These are phyloP conservation scores for Cephus rjabovi DNA, from an alignment of 2,888 invertebrate genomes.

Conservation along the genomic window DNA sequence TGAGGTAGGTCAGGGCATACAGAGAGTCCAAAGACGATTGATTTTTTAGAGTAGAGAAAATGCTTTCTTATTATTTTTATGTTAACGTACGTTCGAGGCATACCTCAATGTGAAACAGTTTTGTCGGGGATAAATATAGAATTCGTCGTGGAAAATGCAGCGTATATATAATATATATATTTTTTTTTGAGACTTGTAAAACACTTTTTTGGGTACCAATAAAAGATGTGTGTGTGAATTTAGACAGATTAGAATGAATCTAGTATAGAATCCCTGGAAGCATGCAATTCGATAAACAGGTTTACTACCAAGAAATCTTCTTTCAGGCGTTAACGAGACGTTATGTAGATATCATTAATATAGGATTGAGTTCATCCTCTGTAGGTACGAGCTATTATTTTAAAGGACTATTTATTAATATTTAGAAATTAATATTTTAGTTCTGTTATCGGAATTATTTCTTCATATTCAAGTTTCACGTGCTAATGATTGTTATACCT, in stretches of 20 bases:
- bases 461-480: neutral
- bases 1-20: constrained; percentile 17
- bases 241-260: neutral
- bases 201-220: no score
- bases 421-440: neutral
- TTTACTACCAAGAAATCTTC: neutral
- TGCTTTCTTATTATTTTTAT: neutral
- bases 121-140: neutral
- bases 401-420: neutral
- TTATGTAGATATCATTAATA: neutral
- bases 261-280: neutral
- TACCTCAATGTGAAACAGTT: neutral
- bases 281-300: neutral
- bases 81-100: neutral
- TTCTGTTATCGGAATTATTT: neutral
- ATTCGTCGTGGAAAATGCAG: neutral
- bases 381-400: neutral
- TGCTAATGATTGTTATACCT: neutral
- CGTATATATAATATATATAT: no score
- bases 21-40: neutral
- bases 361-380: neutral
- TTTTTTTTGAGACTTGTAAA: no score
- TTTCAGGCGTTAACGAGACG: neutral
- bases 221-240: no score
- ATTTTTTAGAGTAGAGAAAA: neutral